Conservation (phyloP, 1,140 invertebrate species). For the Macrobrachium nipponense region DNA sequence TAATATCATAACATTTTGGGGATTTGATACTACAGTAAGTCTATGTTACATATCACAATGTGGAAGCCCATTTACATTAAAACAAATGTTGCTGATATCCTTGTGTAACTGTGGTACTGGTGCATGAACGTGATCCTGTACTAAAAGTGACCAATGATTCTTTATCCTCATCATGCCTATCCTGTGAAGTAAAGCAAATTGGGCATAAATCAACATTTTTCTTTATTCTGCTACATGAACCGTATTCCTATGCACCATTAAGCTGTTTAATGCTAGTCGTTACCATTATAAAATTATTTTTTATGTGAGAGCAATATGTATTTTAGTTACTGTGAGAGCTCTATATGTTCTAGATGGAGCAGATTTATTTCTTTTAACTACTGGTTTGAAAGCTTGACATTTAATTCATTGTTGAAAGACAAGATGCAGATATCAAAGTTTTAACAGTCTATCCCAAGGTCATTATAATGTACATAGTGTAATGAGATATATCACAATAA, state of each 20-base stretch:
- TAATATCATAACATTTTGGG: too few relatives aligned
- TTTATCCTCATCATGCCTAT: neutral
- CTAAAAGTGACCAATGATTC: neutral
- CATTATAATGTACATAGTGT: conserved; percentile 32
- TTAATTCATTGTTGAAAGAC: conserved; percentile 19
- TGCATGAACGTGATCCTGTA: neutral
- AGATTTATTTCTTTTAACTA: too few relatives aligned
- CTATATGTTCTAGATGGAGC: too few relatives aligned
- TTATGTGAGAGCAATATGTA: conserved; percentile 26
- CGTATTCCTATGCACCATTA: neutral
- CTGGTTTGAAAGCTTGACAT: too few relatives aligned
- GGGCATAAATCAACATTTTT: too few relatives aligned
- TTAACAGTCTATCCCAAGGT: conserved; percentile 20
- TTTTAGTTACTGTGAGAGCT: conserved; percentile 12
- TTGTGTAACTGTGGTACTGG: neutral
- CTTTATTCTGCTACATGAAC: too few relatives aligned
- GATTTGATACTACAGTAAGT: too few relatives aligned
- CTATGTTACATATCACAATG: too few relatives aligned
- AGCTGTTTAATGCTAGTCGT: conserved; percentile 48
- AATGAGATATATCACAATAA: conserved; percentile 20
- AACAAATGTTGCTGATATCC: neutral
- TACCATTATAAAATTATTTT: neutral
- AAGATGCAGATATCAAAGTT: conserved; percentile 43
- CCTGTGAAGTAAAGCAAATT: too few relatives aligned
- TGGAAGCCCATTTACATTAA: too few relatives aligned